A percentile compares a stretch with the other conserved stretches of the same genome.
Conservation (phyloP, 2,797 vertebrate species). For the Scolopax rusticola region DNA sequence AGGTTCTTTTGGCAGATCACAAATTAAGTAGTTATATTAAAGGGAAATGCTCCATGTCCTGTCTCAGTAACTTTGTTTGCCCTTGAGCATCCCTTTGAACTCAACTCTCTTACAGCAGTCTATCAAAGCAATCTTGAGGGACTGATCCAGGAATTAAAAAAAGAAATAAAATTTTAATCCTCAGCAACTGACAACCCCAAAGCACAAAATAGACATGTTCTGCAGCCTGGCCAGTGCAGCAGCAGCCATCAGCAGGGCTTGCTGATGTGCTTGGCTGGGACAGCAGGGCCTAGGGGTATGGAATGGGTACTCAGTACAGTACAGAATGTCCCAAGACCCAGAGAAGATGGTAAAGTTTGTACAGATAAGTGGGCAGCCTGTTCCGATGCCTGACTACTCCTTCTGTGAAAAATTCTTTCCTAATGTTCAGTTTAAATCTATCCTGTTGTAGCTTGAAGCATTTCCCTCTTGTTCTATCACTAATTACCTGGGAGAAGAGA, state of each 20-base stretch:
- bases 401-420: too few relatives aligned
- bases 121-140: not conserved
- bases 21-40: not conserved
- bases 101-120: not conserved
- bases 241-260: not conserved
- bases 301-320: not conserved
- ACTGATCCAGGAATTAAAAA: not conserved
- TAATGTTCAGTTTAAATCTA: too few relatives aligned
- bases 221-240: not conserved
- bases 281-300: rapidly evolving
- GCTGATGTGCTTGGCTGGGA: not conserved
- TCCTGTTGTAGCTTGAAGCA: too few relatives aligned
- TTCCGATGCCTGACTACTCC: too few relatives aligned
- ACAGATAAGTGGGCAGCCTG: not conserved
- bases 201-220: not conserved
- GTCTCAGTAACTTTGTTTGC: not conserved
- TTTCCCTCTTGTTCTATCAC: too few relatives aligned
- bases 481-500: too few relatives aligned
- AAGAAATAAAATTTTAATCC: not conserved
- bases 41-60: not conserved
- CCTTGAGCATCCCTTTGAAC: not conserved
- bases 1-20: not conserved
- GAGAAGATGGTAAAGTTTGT: not conserved
- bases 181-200: not conserved
- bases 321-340: rapidly evolving